Evolutionary conservation across 1,140 invertebrate genomes (phyloP), one percentile per base, ranked within the genome.

Genomic region (Aethina tumida): DNA sequence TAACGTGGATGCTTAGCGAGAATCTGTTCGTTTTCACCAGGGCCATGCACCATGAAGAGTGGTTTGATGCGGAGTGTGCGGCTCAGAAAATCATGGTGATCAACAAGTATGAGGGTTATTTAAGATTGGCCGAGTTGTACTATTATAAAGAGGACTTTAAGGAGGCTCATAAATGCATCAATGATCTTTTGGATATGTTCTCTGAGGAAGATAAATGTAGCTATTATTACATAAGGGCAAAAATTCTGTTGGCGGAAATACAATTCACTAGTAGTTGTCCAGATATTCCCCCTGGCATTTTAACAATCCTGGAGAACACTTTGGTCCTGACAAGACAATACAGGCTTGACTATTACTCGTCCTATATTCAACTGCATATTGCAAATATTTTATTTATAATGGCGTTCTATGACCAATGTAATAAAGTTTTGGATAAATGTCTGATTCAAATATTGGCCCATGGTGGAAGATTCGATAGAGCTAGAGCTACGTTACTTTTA

Each of bases 381-480:
- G 84, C 84, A 0, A 80, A 84, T 53, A 65, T 74, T 0, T 62
- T 89, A 64, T 60, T 89, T 10, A 64, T 78, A 31, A 74, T 87
- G 5, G 5, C 14, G 5, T 22, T 25, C 14, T 17, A 43, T 65
- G 75, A 75, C 39, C 83, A 86, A 62, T 82, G 84, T 0, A 60
- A 86, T 13, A 64, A 69, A 26, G 60, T 86, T 2, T 69, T 87
- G 1, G 73, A 83, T 37, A 72, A 74, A 46, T 72, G 75, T 15
- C 71, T 88, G 45, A 69, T 79, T 1, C 66, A 30, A 25, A 74
- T 91, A 25, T 69, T 89, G 47, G 75, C 82, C 9, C 79, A 91
- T 50, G 85, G 85, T 1, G 79, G 78, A n/a, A 65, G 73, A n/a
- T 86, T 77, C 48, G 85, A 91, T 55, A 73, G 78, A 43, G 84